These are phyloP conservation scores for Ammodytes dubius DNA, from an alignment of 2,113 vertebrate species.

Conservation along the genomic window DNA sequence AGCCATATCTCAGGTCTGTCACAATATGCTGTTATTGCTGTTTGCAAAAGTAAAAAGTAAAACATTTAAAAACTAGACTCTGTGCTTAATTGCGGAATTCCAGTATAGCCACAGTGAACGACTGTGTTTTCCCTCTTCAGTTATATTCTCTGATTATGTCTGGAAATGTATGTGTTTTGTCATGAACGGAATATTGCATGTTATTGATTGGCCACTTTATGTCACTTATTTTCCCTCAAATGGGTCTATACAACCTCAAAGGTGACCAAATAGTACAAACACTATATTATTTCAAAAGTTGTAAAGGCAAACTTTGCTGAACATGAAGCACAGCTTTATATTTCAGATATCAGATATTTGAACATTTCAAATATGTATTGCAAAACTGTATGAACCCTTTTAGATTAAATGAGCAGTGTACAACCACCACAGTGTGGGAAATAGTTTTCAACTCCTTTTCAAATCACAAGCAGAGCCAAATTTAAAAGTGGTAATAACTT, in stretches of 20 bases:
- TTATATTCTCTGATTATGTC: not conserved
- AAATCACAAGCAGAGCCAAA: not conserved
- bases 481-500: not conserved
- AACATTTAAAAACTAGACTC: not conserved
- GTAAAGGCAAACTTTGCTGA: not conserved
- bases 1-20: slow-evolving; percentile 8
- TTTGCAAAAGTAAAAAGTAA: not conserved
- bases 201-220: too few species aligned
- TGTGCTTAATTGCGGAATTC: slow-evolving; percentile 15
- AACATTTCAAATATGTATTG: not conserved
- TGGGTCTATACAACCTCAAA: too few species aligned
- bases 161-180: not conserved
- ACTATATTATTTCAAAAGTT: not conserved
- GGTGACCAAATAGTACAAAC: not conserved
- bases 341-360: not conserved
- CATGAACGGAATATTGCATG: too few species aligned
- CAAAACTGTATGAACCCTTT: not conserved
- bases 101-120: not conserved
- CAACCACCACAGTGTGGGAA: not conserved
- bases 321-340: too few species aligned
- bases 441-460: not conserved
- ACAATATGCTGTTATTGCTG: not conserved
- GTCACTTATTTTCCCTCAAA: too few species aligned
- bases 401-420: not conserved
- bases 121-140: not conserved